Evolutionary conservation across 2,888 invertebrate species (phyloP).

Genomic region (Drosophila macrospina): DNA sequence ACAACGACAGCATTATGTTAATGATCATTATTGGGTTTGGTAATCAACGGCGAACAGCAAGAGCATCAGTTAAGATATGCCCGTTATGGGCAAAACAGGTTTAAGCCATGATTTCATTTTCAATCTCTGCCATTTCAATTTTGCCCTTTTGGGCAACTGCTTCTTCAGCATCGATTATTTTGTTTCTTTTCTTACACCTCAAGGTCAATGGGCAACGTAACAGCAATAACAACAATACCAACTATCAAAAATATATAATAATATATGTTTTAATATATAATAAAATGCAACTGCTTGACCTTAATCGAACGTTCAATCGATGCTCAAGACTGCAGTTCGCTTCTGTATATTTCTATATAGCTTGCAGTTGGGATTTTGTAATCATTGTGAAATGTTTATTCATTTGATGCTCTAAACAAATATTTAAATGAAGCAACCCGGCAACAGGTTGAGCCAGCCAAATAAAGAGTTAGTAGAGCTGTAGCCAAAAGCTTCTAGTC

Average conservation of each 20-base stretch:
- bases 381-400: constrained; percentile 34
- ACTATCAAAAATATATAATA: constrained; percentile 27
- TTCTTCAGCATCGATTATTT: neutral
- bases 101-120: constrained; percentile 47
- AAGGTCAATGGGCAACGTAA: constrained; percentile 64
- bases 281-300: constrained; percentile 72
- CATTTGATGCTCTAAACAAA: constrained; percentile 13
- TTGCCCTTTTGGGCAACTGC: constrained; percentile 58
- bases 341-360: constrained; percentile 26
- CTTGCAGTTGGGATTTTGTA: constrained; percentile 36
- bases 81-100: constrained; percentile 60
- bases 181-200: constrained; percentile 54
- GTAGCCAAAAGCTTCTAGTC: constrained; percentile 6
- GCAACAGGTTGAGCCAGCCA: constrained; percentile 18
- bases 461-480: constrained; percentile 23
- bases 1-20: constrained; percentile 22
- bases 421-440: constrained; percentile 24
- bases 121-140: constrained; percentile 45
- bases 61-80: constrained; percentile 6
- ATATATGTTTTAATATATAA: constrained; percentile 44
- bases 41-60: constrained; percentile 11
- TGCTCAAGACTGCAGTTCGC: constrained; percentile 47
- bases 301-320: constrained; percentile 76
- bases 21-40: constrained; percentile 11
- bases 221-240: constrained; percentile 28